These are phyloP conservation scores for Drosophila asahinai DNA, from an alignment of 1,140 invertebrate genomes.

Conservation along the genomic window DNA sequence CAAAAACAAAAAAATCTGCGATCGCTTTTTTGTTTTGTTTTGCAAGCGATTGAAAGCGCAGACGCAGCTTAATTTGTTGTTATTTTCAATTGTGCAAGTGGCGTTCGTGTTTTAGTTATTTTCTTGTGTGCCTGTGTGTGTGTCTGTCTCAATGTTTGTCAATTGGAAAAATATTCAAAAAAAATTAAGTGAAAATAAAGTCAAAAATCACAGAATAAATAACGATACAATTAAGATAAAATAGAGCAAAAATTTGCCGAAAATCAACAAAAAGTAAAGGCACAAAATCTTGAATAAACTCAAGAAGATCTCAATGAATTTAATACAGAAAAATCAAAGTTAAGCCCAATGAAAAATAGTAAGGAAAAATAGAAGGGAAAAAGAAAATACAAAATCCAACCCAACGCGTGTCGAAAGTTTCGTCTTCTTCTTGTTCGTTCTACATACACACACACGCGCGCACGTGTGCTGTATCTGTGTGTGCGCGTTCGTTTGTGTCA, in stretches of 20 bases:
- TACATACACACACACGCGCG: neutral
- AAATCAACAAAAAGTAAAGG: neutral
- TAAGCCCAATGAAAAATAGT: neutral
- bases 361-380: neutral
- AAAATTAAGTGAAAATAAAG: neutral
- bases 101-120: constrained; percentile 48
- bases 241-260: neutral
- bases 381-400: constrained; percentile 22
- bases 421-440: constrained; percentile 17
- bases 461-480: constrained; percentile 13
- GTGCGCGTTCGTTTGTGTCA: neutral
- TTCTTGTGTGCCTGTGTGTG: neutral
- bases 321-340: neutral
- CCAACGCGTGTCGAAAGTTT: constrained; percentile 59
- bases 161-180: constrained; percentile 21
- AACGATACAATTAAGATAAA: neutral
- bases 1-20: constrained; percentile 30
- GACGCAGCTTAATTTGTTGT: constrained; percentile 56
- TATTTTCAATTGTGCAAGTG: constrained; percentile 59
- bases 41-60: constrained; percentile 58
- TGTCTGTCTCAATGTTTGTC: constrained; percentile 4
- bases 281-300: neutral
- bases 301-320: neutral
- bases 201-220: neutral
- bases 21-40: constrained; percentile 23